Percentiles rank a stretch among this genome's conserved stretches.
phyloP scores from a whole-genome alignment of 1,140 invertebrate species.

The Lysiphlebus fabarum region DNA sequence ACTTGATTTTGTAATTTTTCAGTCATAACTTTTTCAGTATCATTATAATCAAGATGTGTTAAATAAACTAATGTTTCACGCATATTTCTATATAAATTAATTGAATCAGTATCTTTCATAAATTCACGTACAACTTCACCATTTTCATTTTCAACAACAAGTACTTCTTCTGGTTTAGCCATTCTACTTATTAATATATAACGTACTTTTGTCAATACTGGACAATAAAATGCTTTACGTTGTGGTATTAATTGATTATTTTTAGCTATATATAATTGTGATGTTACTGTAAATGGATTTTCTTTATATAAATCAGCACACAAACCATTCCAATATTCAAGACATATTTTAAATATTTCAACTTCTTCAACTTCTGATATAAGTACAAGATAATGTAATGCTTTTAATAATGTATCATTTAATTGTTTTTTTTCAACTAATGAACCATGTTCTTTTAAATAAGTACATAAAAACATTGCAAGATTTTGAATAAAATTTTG shows the following conservation, averaged over 20 bases:
- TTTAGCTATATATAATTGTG: slow-evolving; percentile 49
- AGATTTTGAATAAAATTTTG: slow-evolving; percentile 99
- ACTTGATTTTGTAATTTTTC: slow-evolving; percentile 99
- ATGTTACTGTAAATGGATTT: slow-evolving; percentile 54
- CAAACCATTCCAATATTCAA: slow-evolving; percentile 98
- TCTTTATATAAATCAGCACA: slow-evolving; percentile 88
- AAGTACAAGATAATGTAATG: slow-evolving; percentile 88
- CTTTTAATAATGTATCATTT: slow-evolving; percentile 72
- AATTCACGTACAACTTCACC: slow-evolving; percentile 99
- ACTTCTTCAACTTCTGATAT: slow-evolving; percentile 99
- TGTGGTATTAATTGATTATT: slow-evolving; percentile 46
- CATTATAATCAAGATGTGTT: slow-evolving; percentile 96
- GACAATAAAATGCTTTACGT: slow-evolving; percentile 70
- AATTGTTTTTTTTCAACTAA: slow-evolving; percentile 79
- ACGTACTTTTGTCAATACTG: slow-evolving; percentile 86
- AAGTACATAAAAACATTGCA: slow-evolving; percentile 95
- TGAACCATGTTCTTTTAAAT: slow-evolving; percentile 90
- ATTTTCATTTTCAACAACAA: slow-evolving; percentile 99
- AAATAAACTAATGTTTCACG: slow-evolving; percentile 97
- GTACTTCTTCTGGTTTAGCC: slow-evolving; percentile 99
- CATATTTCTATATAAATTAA: slow-evolving; percentile 99
- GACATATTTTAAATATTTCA: slow-evolving; percentile 99
- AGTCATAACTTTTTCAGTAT: slow-evolving; percentile 99
- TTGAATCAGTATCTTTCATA: slow-evolving; percentile 99
- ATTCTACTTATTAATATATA: slow-evolving; percentile 99